A percentile compares a stretch with the other conserved stretches of the same genome.
phyloP scores from a whole-genome alignment of 2,888 invertebrate genomes.

The Oligia latruncula region DNA sequence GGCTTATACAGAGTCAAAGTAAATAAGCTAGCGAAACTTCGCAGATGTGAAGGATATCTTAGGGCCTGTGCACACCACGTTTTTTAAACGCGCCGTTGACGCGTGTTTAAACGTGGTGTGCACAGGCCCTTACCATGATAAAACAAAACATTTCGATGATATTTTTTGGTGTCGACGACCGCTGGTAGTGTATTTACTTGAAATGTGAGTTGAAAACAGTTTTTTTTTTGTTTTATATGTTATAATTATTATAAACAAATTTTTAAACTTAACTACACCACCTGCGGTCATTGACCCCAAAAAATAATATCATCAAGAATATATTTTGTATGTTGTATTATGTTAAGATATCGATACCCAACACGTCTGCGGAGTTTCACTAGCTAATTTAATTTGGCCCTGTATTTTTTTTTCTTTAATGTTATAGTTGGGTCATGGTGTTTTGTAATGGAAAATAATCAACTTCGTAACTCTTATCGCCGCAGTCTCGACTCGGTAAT shows the following conservation, averaged over 20 bases:
- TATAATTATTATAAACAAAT: not conserved
- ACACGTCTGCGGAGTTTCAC: not conserved
- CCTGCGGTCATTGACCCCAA: not conserved
- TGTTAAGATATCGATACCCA: not conserved
- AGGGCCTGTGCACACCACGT: too few relatives aligned
- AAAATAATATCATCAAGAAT: not conserved
- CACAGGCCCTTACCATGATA: not conserved
- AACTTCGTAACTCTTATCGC: slow-evolving; percentile 45
- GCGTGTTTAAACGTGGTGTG: too few relatives aligned
- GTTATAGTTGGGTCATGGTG: not conserved
- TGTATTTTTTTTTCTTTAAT: not conserved
- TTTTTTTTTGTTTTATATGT: not conserved
- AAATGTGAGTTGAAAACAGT: not conserved
- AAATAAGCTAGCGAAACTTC: not conserved
- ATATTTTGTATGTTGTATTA: not conserved
- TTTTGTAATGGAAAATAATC: slow-evolving; percentile 37
- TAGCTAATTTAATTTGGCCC: not conserved
- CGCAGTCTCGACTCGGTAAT: slow-evolving; percentile 26
- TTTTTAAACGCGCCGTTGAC: too few relatives aligned
- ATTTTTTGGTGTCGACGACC: not conserved
- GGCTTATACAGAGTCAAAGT: not conserved
- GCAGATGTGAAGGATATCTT: not conserved
- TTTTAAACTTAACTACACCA: not conserved
- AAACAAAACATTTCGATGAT: not conserved
- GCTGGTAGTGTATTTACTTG: not conserved